Conservation (phyloP, 2,888 invertebrate species). For the Mycogona germanica region DNA sequence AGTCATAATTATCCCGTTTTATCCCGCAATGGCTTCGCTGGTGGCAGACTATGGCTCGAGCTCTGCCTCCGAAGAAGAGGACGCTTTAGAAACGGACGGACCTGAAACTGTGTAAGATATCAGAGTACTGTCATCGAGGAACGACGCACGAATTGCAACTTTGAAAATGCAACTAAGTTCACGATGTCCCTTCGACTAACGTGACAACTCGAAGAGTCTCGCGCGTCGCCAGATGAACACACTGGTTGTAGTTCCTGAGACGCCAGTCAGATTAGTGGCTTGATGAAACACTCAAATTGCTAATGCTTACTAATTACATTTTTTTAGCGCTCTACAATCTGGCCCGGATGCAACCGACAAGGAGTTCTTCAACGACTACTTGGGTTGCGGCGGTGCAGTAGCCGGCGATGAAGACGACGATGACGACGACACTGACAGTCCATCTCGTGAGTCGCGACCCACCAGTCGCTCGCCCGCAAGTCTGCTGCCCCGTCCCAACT, state of each 20-base stretch:
- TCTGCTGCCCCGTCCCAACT: too few species aligned
- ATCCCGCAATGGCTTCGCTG: conserved; percentile 29
- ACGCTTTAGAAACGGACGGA: neutral
- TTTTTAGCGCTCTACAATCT: neutral
- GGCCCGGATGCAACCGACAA: too few species aligned
- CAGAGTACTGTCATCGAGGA: too few species aligned
- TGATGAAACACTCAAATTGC: neutral
- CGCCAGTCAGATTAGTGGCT: too few species aligned
- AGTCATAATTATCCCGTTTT: neutral
- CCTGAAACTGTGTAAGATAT: neutral
- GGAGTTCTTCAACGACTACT: neutral
- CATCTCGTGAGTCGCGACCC: conserved; percentile 11
- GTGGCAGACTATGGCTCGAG: conserved; percentile 32
- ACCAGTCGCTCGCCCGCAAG: neutral
- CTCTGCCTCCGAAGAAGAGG: conserved; percentile 25
- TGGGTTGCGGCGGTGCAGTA: too few species aligned
- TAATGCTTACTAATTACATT: neutral
- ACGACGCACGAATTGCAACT: too few species aligned
- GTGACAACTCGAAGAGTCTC: too few species aligned
- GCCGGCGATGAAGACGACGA: conserved; percentile 24
- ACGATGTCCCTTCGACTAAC: too few species aligned
- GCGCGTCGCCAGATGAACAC: too few species aligned
- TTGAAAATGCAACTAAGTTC: too few species aligned
- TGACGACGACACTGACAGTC: conserved; percentile 19
- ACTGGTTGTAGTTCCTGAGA: too few species aligned